Percentiles rank a stretch among this genome's conserved stretches.
Conservation (phyloP, 2,113 vertebrate species). For the Okapia johnstoni region DNA sequence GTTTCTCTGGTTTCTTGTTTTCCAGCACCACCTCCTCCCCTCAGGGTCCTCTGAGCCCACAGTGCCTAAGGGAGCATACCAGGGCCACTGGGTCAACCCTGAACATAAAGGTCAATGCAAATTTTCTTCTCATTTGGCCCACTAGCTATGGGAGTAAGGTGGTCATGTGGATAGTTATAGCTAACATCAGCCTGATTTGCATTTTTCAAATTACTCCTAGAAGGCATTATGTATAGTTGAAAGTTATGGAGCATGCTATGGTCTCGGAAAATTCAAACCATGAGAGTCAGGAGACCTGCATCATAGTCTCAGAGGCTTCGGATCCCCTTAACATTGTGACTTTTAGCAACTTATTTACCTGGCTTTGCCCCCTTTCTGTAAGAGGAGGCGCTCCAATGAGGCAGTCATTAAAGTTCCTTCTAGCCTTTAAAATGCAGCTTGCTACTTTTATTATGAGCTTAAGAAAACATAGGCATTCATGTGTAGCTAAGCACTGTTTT, state of each 20-base stretch:
- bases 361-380: background rate
- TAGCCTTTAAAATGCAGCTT: background rate
- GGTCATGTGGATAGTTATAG: background rate
- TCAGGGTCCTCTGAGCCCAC: background rate
- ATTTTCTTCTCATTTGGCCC: background rate
- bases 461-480: background rate
- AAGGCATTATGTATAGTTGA: background rate
- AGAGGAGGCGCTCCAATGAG: background rate
- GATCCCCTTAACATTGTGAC: background rate
- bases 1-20: background rate
- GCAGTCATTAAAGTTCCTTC: background rate
- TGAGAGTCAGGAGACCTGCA: background rate
- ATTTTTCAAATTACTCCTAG: slow-evolving; percentile 23
- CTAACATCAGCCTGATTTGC: background rate
- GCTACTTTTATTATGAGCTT: background rate
- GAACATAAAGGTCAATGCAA: background rate
- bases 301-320: background rate
- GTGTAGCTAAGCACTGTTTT: background rate
- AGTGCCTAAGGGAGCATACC: background rate
- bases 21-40: background rate
- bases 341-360: background rate
- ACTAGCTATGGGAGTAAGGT: background rate
- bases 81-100: background rate
- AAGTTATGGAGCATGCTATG: background rate
- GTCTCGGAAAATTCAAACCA: background rate